Evolutionary conservation across 2,797 vertebrate species (phyloP).

Genomic region (Rallus crepitans): DNA sequence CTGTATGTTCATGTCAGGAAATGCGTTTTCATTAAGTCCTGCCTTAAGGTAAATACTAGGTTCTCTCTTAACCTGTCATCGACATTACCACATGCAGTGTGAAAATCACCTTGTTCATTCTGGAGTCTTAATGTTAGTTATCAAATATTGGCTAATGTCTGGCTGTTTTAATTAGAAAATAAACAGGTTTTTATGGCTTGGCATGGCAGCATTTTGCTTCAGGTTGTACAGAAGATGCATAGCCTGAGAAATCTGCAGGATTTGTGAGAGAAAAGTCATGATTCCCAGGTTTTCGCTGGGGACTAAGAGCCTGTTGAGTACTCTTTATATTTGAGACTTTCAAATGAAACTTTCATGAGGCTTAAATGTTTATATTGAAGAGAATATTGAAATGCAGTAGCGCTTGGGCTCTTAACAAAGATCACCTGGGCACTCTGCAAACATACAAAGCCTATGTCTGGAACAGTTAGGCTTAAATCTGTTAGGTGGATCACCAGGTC

Average conservation of each 20-base stretch:
- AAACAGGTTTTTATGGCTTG: background rate
- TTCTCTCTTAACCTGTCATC: background rate
- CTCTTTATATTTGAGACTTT: background rate
- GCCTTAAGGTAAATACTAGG: background rate
- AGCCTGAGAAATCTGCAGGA: background rate
- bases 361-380: background rate
- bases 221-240: background rate
- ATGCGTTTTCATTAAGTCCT: background rate
- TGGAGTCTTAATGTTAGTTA: background rate
- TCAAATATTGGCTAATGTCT: background rate
- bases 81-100: background rate
- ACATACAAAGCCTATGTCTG: background rate
- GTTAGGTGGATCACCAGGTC: background rate
- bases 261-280: background rate
- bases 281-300: background rate
- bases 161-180: background rate
- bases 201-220: background rate
- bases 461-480: slow-evolving; percentile 2
- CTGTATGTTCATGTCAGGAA: background rate
- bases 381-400: background rate
- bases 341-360: background rate
- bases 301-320: background rate
- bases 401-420: background rate
- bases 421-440: background rate
- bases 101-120: background rate